Conservation (phyloP, 2,888 invertebrate species). For the Sinopyrophorus schimmeli region DNA sequence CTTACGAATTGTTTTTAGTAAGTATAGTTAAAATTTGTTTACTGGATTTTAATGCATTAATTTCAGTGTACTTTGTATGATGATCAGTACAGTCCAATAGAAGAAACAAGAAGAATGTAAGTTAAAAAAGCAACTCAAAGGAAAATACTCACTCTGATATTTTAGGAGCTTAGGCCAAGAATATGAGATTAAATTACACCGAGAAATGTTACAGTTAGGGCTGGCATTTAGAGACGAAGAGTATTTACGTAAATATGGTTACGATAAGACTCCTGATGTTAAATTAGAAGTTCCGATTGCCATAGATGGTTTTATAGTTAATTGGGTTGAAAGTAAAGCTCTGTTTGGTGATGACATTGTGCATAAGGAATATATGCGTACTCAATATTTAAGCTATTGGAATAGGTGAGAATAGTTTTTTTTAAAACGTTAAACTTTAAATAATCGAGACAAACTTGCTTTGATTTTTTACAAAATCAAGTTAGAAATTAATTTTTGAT, state of each 20-base stretch:
- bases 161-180: conserved; percentile 79
- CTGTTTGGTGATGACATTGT: conserved; percentile 86
- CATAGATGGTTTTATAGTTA: conserved; percentile 80
- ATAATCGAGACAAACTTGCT: conserved; percentile 20
- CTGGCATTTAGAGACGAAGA: conserved; percentile 76
- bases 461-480: too few species aligned
- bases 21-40: conserved; percentile 44
- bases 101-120: conserved; percentile 78
- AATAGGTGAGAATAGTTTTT: conserved; percentile 62
- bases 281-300: conserved; percentile 88
- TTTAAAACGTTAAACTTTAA: not conserved
- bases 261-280: conserved; percentile 94
- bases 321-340: conserved; percentile 97
- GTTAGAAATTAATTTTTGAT: too few species aligned
- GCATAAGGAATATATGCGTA: conserved; percentile 79
- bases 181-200: conserved; percentile 77
- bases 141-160: conserved; percentile 25
- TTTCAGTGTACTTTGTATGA: conserved; percentile 78
- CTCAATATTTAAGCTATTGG: conserved; percentile 88
- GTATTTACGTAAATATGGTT: conserved; percentile 77
- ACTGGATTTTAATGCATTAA: conserved; percentile 22
- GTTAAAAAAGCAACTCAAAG: conserved; percentile 48
- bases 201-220: conserved; percentile 62
- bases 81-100: conserved; percentile 80
- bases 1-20: conserved; percentile 77